Evolutionary conservation across 2,888 invertebrate species (phyloP).

Genomic region (Merodon equestris): DNA sequence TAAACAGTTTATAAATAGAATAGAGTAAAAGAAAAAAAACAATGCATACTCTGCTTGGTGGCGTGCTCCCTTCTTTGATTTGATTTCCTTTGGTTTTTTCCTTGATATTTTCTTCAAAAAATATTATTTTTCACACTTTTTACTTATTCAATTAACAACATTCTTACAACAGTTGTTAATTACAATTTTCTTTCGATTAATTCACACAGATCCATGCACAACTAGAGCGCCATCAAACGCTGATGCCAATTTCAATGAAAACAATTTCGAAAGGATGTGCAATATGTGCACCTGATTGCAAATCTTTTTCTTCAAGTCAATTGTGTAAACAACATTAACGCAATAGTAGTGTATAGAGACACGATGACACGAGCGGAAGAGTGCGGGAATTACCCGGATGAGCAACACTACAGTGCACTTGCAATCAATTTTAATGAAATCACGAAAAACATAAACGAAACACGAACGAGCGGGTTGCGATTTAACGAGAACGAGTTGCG

Average conservation of each 20-base stretch:
- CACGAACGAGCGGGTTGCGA: neutral
- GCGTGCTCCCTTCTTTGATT: slow-evolving; percentile 11
- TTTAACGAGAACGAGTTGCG: neutral
- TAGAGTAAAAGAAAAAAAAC: neutral
- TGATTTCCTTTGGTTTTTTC: neutral
- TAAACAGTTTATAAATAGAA: slow-evolving; percentile 50
- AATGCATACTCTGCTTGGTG: neutral
- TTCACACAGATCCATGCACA: neutral
- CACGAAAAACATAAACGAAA: slow-evolving; percentile 10
- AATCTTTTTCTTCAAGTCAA: slow-evolving; percentile 17
- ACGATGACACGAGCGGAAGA: neutral
- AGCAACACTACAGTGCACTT: slow-evolving; percentile 16
- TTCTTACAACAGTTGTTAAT: slow-evolving; percentile 5
- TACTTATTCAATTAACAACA: slow-evolving; percentile 18
- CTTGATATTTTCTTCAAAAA: neutral
- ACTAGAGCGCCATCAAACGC: too few relatives aligned
- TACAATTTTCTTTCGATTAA: neutral
- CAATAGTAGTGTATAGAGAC: slow-evolving; percentile 5
- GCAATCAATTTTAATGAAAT: slow-evolving; percentile 31
- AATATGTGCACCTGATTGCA: slow-evolving; percentile 56
- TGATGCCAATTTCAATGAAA: neutral
- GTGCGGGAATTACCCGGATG: too few relatives aligned
- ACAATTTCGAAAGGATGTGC: slow-evolving; percentile 13
- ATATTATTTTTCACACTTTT: slow-evolving; percentile 14
- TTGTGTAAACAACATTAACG: slow-evolving; percentile 36